These are phyloP conservation scores for Luehdorfia chinensis DNA, from an alignment of 1,140 invertebrate species.

Conservation along the genomic window DNA sequence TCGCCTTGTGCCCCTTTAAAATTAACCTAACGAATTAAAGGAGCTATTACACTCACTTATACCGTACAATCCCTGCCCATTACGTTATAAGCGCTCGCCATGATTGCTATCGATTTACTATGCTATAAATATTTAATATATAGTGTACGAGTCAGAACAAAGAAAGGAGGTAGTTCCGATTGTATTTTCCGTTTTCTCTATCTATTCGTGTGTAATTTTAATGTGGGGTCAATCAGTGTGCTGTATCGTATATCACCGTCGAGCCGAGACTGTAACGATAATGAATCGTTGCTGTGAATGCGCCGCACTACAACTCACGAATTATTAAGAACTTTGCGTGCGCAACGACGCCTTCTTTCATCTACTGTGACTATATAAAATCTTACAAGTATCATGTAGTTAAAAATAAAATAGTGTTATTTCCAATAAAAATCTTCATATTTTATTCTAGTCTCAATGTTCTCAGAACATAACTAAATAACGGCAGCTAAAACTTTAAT, in stretches of 20 bases:
- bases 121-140: slow-evolving; percentile 62
- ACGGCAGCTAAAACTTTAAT: slow-evolving; percentile 48
- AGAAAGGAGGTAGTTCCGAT: slow-evolving; percentile 53
- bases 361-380: too few species aligned
- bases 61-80: slow-evolving; percentile 38
- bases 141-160: slow-evolving; percentile 57
- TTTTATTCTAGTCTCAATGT: too few species aligned
- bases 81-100: slow-evolving; percentile 42
- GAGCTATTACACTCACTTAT: slow-evolving; percentile 48
- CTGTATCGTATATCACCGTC: slow-evolving; percentile 69
- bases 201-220: slow-evolving; percentile 76
- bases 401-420: too few species aligned
- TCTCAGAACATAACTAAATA: slow-evolving; percentile 36
- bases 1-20: slow-evolving; percentile 47
- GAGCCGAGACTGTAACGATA: slow-evolving; percentile 66
- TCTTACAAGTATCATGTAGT: too few species aligned
- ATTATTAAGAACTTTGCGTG: slow-evolving; percentile 65
- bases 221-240: slow-evolving; percentile 76
- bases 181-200: slow-evolving; percentile 60
- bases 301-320: slow-evolving; percentile 57
- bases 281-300: slow-evolving; percentile 68
- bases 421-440: too few species aligned
- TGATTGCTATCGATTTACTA: slow-evolving; percentile 46
- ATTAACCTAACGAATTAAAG: slow-evolving; percentile 72
- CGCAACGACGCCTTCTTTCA: slow-evolving; percentile 36